A percentile compares a stretch with the other conserved stretches of the same genome.
phyloP scores from a whole-genome alignment of 30 jellyfish, hydroid and myxozoan genomes.

The Chrysaora quinquecirrha region DNA sequence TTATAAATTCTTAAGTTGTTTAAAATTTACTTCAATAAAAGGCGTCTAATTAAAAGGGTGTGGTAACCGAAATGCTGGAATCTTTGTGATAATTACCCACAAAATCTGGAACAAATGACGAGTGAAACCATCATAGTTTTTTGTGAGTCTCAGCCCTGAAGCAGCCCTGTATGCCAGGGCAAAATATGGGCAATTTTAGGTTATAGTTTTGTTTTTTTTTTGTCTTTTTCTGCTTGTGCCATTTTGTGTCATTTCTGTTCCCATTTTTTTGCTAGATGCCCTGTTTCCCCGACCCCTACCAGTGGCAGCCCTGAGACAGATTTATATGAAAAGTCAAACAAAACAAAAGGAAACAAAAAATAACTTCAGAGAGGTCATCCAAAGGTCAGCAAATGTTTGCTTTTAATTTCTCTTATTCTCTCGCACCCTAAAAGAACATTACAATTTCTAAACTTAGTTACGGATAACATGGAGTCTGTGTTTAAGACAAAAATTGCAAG shows the following conservation, averaged over 20 bases:
- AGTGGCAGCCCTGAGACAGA: slow-evolving; percentile 4
- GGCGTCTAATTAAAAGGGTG: background rate
- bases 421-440: slow-evolving; percentile 4
- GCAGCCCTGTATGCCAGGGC: too few species aligned
- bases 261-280: background rate
- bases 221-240: too few species aligned
- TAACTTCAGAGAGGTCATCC: background rate
- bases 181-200: too few species aligned
- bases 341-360: background rate
- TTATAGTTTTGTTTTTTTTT: too few species aligned
- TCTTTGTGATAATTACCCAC: background rate
- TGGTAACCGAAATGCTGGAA: background rate
- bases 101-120: background rate
- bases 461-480: slow-evolving; percentile 28
- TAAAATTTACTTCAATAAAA: background rate
- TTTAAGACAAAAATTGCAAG: slow-evolving; percentile 17
- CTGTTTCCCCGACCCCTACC: background rate
- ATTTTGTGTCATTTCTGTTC: too few species aligned
- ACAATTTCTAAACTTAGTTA: slow-evolving; percentile 2
- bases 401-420: background rate
- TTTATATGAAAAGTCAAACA: background rate
- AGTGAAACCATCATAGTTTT: too few species aligned
- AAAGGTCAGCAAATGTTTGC: background rate
- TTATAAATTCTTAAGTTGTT: background rate
- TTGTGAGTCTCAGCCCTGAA: too few species aligned